phyloP scores from a whole-genome alignment of 2,888 invertebrate species.

The Xestia ashworthii region DNA sequence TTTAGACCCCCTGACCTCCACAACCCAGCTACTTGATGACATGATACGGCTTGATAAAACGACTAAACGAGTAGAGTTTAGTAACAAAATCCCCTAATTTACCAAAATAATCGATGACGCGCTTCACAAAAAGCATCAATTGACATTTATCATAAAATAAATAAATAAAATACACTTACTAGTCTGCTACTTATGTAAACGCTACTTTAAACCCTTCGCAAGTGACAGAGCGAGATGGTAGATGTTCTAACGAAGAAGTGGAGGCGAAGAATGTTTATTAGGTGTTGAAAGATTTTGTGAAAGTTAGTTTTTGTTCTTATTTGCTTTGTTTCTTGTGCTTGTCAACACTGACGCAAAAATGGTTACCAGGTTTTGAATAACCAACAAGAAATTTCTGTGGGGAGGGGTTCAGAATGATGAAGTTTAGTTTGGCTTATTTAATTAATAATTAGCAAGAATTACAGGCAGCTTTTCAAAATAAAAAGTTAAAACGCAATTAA shows the following conservation, averaged over 20 bases:
- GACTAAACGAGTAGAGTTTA: background rate
- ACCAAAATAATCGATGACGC: slow-evolving; percentile 33
- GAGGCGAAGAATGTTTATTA: slow-evolving; percentile 70
- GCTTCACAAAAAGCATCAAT: slow-evolving; percentile 32
- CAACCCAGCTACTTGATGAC: background rate
- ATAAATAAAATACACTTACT: slow-evolving; percentile 44
- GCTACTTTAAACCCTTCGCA: slow-evolving; percentile 79
- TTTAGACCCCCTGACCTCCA: too few species aligned
- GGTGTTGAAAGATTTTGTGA: slow-evolving; percentile 25
- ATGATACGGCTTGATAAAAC: background rate
- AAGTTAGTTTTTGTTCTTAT: slow-evolving; percentile 15
- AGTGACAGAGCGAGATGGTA: slow-evolving; percentile 76
- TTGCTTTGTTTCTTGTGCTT: background rate
- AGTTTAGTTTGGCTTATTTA: too few species aligned
- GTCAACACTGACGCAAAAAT: too few species aligned
- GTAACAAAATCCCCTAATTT: background rate
- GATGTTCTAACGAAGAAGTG: slow-evolving; percentile 66
- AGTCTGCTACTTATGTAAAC: slow-evolving; percentile 74
- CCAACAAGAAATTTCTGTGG: too few species aligned
- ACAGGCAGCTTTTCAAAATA: too few species aligned
- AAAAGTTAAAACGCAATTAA: too few species aligned
- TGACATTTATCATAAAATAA: slow-evolving; percentile 57
- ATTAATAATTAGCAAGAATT: too few species aligned
- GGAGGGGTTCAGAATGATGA: too few species aligned
- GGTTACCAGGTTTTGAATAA: too few species aligned